Conservation (phyloP, 1,140 invertebrate species). For the Microplitis mediator region DNA sequence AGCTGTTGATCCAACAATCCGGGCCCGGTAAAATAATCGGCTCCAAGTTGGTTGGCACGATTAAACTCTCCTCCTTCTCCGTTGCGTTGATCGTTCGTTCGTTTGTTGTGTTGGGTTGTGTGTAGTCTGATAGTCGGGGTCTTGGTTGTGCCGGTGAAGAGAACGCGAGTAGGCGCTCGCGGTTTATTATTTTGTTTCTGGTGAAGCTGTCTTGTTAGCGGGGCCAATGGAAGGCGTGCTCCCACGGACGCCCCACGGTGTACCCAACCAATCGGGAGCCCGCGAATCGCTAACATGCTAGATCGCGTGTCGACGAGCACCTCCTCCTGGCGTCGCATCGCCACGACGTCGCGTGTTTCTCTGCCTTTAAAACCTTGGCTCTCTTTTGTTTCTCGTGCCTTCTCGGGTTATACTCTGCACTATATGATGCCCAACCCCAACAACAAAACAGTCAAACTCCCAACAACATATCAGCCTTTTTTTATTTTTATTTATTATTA, state of each 20-base stretch:
- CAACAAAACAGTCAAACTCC: not conserved
- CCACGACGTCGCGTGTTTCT: slow-evolving; percentile 33
- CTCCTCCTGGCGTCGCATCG: slow-evolving; percentile 51
- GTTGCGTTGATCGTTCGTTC: too few relatives aligned
- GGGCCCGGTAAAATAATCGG: too few relatives aligned
- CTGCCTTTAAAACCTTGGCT: slow-evolving; percentile 25
- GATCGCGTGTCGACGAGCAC: slow-evolving; percentile 58
- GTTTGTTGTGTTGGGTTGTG: not conserved
- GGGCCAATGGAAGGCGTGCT: slow-evolving; percentile 54
- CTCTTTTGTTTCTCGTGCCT: slow-evolving; percentile 21
- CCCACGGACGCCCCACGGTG: slow-evolving; percentile 53
- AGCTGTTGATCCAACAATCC: too few relatives aligned
- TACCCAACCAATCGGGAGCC: slow-evolving; percentile 47
- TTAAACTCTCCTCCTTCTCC: not conserved
- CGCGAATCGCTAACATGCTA: slow-evolving; percentile 50
- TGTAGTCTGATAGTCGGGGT: not conserved
- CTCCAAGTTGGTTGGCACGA: too few relatives aligned
- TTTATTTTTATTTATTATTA: not conserved
- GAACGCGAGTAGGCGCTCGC: not conserved
- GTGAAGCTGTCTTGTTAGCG: slow-evolving; percentile 57
- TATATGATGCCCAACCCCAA: not conserved
- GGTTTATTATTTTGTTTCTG: slow-evolving; percentile 59
- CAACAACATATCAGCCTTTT: not conserved
- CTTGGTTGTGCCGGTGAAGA: not conserved
- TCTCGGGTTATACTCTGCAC: not conserved